Percentiles rank a stretch among this genome's conserved stretches.
Conservation (phyloP, 1,140 invertebrate species). For the Octopus sinensis region DNA sequence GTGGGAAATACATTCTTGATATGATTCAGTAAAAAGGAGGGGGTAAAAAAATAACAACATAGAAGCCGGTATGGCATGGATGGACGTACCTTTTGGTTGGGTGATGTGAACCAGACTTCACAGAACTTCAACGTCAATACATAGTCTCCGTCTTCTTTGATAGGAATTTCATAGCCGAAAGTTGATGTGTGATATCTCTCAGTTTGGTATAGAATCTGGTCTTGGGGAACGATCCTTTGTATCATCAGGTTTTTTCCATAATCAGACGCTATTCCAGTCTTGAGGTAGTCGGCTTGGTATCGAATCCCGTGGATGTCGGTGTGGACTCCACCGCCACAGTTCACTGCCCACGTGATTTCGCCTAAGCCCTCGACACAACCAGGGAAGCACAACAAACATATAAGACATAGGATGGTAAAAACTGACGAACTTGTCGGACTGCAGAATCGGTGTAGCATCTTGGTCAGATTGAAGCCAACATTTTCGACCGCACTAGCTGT, state of each 20-base stretch:
- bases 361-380: constrained; percentile 35
- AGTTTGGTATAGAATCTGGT: constrained; percentile 57
- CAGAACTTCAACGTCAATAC: constrained; percentile 57
- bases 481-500: background rate
- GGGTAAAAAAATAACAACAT: too few relatives aligned
- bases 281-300: constrained; percentile 48
- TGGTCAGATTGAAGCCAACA: background rate
- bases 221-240: constrained; percentile 51
- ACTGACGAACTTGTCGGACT: background rate
- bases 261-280: constrained; percentile 51
- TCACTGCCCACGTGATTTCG: constrained; percentile 55
- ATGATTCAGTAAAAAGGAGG: too few relatives aligned
- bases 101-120: constrained; percentile 58
- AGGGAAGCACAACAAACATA: background rate
- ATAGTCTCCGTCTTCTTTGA: constrained; percentile 55
- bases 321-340: constrained; percentile 54
- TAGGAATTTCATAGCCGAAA: constrained; percentile 56
- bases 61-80: too few relatives aligned
- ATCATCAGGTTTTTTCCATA: constrained; percentile 56
- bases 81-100: constrained; percentile 54
- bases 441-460: background rate
- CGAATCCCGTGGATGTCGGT: constrained; percentile 54
- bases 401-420: background rate
- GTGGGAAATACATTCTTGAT: too few relatives aligned
- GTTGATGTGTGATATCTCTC: constrained; percentile 55